Percentiles rank a stretch among this genome's conserved stretches.
These are phyloP conservation scores for Ophion ventricosus DNA, from an alignment of 2,888 invertebrate genomes.

Conservation along the genomic window DNA sequence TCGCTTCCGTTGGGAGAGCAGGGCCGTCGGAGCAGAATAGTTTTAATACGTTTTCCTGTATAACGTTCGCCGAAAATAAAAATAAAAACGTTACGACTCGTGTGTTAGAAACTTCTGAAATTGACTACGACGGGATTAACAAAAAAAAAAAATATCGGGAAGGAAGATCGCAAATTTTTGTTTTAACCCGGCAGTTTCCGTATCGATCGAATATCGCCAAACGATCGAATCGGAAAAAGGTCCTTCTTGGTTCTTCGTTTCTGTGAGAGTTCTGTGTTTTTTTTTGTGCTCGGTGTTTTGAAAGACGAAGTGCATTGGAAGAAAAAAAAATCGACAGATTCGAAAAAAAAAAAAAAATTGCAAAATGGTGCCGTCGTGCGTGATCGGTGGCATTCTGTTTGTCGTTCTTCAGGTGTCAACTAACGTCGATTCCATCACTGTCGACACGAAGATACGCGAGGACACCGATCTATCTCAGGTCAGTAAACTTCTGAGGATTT, in stretches of 20 bases:
- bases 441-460: conserved; percentile 79
- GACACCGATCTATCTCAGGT: conserved; percentile 80
- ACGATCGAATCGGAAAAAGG: not conserved
- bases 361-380: conserved; percentile 55
- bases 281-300: conserved; percentile 20
- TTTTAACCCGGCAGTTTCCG: not conserved
- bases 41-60: conserved; percentile 7
- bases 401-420: conserved; percentile 59
- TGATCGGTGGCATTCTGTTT: conserved; percentile 53
- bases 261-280: conserved; percentile 39
- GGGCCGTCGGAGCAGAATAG: not conserved
- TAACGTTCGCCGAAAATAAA: not conserved
- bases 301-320: conserved; percentile 23
- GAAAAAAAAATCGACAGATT: conserved; percentile 2
- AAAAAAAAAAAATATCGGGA: not conserved
- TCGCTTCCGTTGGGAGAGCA: conserved; percentile 10
- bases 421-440: conserved; percentile 69
- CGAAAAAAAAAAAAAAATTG: conserved; percentile 54
- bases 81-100: conserved; percentile 5
- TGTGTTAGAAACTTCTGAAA: conserved; percentile 4
- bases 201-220: not conserved
- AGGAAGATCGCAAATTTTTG: not conserved
- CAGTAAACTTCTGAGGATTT: conserved; percentile 19
- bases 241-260: conserved; percentile 7
- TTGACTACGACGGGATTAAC: not conserved